Percentiles rank a stretch among this genome's conserved stretches.
phyloP scores from a whole-genome alignment of 2,113 vertebrate species.

The Caracal caracal region DNA sequence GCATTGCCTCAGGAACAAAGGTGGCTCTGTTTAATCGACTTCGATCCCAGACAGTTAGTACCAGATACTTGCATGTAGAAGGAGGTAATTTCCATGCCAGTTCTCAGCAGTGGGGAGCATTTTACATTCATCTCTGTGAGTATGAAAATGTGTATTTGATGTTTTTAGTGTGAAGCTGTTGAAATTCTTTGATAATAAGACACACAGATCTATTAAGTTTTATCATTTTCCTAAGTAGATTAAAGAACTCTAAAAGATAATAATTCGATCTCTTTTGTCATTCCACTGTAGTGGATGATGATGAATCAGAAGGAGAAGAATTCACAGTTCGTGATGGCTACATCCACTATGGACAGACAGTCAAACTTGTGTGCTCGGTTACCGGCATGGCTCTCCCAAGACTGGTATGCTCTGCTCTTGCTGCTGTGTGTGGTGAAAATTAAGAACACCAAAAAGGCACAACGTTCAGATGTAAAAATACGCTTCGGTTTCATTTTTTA shows the following conservation, averaged over 20 bases:
- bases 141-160: constrained; percentile 59
- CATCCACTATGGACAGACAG: constrained; percentile 99
- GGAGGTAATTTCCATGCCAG: constrained; percentile 99
- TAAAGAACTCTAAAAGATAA: constrained; percentile 52
- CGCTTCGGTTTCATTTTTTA: background rate
- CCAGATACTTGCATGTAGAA: constrained; percentile 98
- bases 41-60: constrained; percentile 99
- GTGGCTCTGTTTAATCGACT: constrained; percentile 99
- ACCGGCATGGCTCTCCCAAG: constrained; percentile 99
- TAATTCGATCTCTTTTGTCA: constrained; percentile 70
- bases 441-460: background rate
- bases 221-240: constrained; percentile 33
- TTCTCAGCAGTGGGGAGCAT: constrained; percentile 99
- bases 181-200: background rate
- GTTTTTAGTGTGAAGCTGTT: constrained; percentile 49
- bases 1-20: constrained; percentile 99
- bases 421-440: background rate
- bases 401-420: constrained; percentile 90
- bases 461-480: background rate
- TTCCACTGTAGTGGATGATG: constrained; percentile 93
- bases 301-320: constrained; percentile 99
- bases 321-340: constrained; percentile 99
- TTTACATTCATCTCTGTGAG: constrained; percentile 99
- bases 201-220: background rate
- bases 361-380: constrained; percentile 98